Evolutionary conservation across 2,797 vertebrate species (phyloP).

Genomic region (Pygocentrus nattereri): DNA sequence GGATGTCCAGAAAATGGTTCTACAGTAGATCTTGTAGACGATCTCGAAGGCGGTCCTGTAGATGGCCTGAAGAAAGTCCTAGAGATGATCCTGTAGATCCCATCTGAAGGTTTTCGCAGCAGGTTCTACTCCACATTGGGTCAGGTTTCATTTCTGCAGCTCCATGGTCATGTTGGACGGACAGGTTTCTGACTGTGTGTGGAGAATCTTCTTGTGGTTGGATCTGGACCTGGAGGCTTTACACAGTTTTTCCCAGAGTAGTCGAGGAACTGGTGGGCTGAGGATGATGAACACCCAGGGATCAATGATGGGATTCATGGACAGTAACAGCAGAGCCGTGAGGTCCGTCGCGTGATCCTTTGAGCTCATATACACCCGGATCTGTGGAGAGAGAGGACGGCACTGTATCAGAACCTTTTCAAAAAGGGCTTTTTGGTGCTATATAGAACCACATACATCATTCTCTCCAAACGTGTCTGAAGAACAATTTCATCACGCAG

Average conservation of each 20-base stretch:
- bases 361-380: conserved; percentile 78
- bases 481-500: too few species aligned
- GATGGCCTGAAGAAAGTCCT: background rate
- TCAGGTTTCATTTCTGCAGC: conserved; percentile 1
- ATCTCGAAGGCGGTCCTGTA: background rate
- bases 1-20: background rate
- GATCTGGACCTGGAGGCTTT: background rate
- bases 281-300: conserved; percentile 89
- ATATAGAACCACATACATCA: too few species aligned
- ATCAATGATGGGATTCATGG: conserved; percentile 86
- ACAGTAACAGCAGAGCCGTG: conserved; percentile 79
- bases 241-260: conserved; percentile 76
- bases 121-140: background rate
- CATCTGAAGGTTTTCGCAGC: background rate
- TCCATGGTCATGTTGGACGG: background rate
- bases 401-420: background rate
- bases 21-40: background rate
- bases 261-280: conserved; percentile 77
- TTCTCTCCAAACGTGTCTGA: too few species aligned
- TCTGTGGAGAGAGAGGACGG: conserved; percentile 64
- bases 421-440: too few species aligned
- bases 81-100: background rate
- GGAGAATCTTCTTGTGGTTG: background rate
- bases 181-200: background rate
- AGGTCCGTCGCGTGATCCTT: conserved; percentile 63